Conservation (phyloP, 53 echinoderm and acorn worm species). For the Hippasteria phrygiana region DNA sequence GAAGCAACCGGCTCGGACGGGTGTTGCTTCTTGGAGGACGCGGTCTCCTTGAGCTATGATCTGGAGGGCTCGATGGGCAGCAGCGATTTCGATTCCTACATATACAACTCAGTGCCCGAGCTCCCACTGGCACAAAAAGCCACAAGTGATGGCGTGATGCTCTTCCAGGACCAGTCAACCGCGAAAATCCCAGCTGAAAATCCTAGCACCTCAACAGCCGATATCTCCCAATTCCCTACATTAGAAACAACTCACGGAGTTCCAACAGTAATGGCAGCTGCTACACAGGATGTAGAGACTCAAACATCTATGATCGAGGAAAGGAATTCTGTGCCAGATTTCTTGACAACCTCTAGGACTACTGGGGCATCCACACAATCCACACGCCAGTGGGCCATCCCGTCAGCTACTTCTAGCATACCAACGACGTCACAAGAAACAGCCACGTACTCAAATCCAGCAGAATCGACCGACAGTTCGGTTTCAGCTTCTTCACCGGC, state of each 20-base stretch:
- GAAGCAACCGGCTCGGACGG: constrained; percentile 5
- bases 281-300: background rate
- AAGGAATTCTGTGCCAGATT: background rate
- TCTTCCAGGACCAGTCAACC: background rate
- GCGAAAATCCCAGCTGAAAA: background rate
- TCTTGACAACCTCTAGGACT: background rate
- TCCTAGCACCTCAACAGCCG: background rate
- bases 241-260: background rate
- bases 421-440: background rate
- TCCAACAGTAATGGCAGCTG: background rate
- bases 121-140: background rate
- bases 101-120: background rate
- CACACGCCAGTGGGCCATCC: background rate
- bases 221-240: background rate
- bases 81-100: background rate
- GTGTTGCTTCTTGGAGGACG: constrained; percentile 1
- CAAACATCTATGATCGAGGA: background rate
- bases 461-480: background rate
- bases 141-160: background rate
- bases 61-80: constrained; percentile 10
- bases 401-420: background rate
- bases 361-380: background rate
- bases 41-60: background rate
- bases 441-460: background rate
- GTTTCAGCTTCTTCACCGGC: background rate